Evolutionary conservation across 2,888 invertebrate species (phyloP).

Genomic region (Campopleginae sp.): DNA sequence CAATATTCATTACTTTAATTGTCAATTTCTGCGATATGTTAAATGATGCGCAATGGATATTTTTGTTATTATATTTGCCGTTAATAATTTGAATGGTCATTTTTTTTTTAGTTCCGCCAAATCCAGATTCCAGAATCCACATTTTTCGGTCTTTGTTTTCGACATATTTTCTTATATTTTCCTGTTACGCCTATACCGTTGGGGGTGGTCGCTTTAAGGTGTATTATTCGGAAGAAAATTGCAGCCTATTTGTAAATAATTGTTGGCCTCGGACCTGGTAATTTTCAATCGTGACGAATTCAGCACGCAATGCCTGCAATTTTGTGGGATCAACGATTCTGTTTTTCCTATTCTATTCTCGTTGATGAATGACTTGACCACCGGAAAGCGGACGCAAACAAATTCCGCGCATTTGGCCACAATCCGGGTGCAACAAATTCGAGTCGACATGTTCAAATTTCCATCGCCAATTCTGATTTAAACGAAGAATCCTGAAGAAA

Average conservation of each 20-base stretch:
- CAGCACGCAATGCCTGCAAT: conserved; percentile 33
- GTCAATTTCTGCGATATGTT: too few species aligned
- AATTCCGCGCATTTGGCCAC: conserved; percentile 3
- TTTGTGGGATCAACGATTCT: not conserved
- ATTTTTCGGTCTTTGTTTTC: not conserved
- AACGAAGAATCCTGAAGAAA: not conserved
- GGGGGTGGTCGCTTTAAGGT: conserved; percentile 20
- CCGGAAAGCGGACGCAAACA: conserved; percentile 4
- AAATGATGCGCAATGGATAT: too few species aligned
- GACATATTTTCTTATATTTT: conserved; percentile 1
- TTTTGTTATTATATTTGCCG: not conserved
- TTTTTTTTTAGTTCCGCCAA: not conserved
- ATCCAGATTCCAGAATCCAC: not conserved
- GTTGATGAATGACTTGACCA: conserved; percentile 21
- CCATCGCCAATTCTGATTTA: not conserved
- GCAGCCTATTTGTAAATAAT: conserved; percentile 34
- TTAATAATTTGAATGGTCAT: not conserved
- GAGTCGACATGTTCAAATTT: not conserved
- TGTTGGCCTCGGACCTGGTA: conserved; percentile 11
- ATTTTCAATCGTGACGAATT: conserved; percentile 40
- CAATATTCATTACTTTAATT: too few species aligned
- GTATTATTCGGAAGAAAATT: conserved; percentile 30
- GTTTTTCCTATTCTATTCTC: conserved; percentile 25
- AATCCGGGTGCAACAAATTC: conserved; percentile 24
- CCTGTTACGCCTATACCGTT: not conserved